Evolutionary conservation across 2,888 invertebrate species (phyloP).

Genomic region (Thyatira batis): DNA sequence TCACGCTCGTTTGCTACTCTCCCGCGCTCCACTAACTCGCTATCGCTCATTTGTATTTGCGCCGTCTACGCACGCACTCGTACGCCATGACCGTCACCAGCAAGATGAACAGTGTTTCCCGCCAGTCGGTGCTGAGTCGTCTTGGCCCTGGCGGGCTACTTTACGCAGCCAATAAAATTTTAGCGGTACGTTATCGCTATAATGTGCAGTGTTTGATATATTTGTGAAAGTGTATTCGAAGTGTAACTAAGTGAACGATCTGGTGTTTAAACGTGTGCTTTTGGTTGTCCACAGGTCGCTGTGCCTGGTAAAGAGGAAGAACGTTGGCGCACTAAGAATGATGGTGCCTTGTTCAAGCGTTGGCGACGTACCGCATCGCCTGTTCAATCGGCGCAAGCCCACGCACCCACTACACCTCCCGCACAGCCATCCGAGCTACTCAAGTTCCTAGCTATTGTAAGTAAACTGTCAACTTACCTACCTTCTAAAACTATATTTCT

Average conservation of each 20-base stretch:
- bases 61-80: conserved; percentile 54
- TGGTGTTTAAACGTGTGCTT: conserved; percentile 66
- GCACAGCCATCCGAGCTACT: conserved; percentile 79
- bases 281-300: conserved; percentile 78
- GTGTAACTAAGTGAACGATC: conserved; percentile 45
- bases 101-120: conserved; percentile 80
- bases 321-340: conserved; percentile 74
- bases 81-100: conserved; percentile 76
- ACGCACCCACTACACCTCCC: conserved; percentile 46
- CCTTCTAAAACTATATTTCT: conserved; percentile 4
- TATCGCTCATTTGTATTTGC: conserved; percentile 63
- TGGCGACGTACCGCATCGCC: conserved; percentile 67
- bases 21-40: conserved; percentile 35
- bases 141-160: conserved; percentile 76
- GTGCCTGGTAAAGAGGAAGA: conserved; percentile 77
- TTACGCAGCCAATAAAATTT: conserved; percentile 76
- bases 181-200: conserved; percentile 75
- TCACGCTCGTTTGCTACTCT: conserved; percentile 55
- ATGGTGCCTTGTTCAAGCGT: conserved; percentile 72
- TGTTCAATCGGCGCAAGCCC: conserved; percentile 47
- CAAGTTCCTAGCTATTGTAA: conserved; percentile 91
- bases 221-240: conserved; percentile 42
- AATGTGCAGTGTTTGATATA: conserved; percentile 38
- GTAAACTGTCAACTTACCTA: conserved; percentile 56
- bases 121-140: conserved; percentile 73